Base-by-base conservation (phyloP, 1,140 invertebrate species). In the Hormaphis cornu region DNA sequence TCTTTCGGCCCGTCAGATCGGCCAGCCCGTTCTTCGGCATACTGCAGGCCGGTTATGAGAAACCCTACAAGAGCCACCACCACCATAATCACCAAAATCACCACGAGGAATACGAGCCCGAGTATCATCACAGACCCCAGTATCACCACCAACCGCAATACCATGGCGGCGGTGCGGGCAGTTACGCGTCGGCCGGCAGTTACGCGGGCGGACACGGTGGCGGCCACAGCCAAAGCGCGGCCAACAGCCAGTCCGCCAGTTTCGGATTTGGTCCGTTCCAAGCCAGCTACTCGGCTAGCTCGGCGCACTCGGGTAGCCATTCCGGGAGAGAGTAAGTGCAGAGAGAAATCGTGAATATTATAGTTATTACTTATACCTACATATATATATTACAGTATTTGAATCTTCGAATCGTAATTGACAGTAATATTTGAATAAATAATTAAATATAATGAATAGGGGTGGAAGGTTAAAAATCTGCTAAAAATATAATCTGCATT, bases 211-310 rank as follows among this genome's bases (percentile, higher is more conserved):
- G 61, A 24, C 44, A 66, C 2, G 61, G 61, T 22, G 61, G 61
- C 1, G 44, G 61, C 1, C 42, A 66, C 3, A 66, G 61, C 20
- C 61, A 66, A 16, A 66, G 61, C 6, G 24, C 10, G 12, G 61
- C 61, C 7, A 30, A 66, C n/a, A 66, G 61, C 5, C 61, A 66
- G 16, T 50, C 61, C 10, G 61, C 61, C 16, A 66, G 44, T 46
- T 66, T 66, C 3, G 61, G 61, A 3, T 46, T 66, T 9, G 61
- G 61, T 20, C 61, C 61, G 4, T 48, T 66, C 61, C 61, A 66
- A 22, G 61, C 61, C 18, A 66, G 61, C 50, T 66, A 33, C 33
- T 66, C 61, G 3, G 42, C 44, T 10, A 66, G 61, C 22, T 48
- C 61, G 3, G 61, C 61, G 6, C 61, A 66, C 1, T 63, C 58